Evolutionary conservation across 2,888 invertebrate species (phyloP).

Genomic region (Caenorhabditis imperialis): DNA sequence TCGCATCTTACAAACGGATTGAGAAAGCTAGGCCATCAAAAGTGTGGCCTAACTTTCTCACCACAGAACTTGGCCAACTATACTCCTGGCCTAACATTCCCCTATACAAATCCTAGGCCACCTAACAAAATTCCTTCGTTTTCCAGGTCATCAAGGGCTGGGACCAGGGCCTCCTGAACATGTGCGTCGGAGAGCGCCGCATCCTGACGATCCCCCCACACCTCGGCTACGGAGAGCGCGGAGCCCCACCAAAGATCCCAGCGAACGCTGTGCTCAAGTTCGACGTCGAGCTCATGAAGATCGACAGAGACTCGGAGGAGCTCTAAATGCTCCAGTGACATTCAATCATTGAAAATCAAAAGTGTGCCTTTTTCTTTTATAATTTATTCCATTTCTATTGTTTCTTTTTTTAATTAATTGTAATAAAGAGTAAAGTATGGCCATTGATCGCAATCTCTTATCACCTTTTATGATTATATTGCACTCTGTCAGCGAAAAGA

Average conservation of each 20-base stretch:
- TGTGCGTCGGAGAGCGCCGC: slow-evolving; percentile 84
- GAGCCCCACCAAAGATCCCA: slow-evolving; percentile 89
- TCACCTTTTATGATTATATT: slow-evolving; percentile 8
- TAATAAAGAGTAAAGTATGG: not conserved
- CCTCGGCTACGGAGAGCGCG: slow-evolving; percentile 87
- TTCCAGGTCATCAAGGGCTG: slow-evolving; percentile 87
- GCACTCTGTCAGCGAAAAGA: slow-evolving; percentile 51
- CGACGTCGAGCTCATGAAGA: slow-evolving; percentile 76
- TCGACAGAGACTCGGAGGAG: slow-evolving; percentile 64
- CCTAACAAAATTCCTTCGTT: too few species aligned
- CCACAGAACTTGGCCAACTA: too few species aligned
- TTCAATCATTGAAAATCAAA: too few species aligned
- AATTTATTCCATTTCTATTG: too few species aligned
- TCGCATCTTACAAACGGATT: too few species aligned
- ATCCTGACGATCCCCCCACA: slow-evolving; percentile 90
- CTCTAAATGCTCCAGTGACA: too few species aligned
- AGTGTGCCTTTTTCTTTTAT: too few species aligned
- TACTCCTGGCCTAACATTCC: too few species aligned
- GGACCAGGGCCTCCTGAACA: slow-evolving; percentile 90
- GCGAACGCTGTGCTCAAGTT: slow-evolving; percentile 78
- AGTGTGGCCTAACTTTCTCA: too few species aligned
- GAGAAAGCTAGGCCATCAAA: too few species aligned
- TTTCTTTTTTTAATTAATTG: slow-evolving; percentile 1
- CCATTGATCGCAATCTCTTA: not conserved
- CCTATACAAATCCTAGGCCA: too few species aligned